Base-by-base conservation (phyloP, 2,888 invertebrate species). In the Conomelus anceps region DNA sequence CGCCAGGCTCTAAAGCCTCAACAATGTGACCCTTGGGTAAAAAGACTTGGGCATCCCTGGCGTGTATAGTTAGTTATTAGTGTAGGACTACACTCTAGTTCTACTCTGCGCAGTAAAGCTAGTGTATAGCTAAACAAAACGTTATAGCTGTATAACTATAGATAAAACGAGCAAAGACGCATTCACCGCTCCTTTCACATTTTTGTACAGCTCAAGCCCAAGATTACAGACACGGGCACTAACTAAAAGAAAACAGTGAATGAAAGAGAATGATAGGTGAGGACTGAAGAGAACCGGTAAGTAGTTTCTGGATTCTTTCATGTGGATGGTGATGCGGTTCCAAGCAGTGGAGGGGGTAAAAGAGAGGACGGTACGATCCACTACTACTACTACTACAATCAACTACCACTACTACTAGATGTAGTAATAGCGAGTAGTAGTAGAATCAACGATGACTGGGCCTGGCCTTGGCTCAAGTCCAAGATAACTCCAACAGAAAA, bases 261-360 rank as follows among this genome's bases (percentile, higher is more conserved):
- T 86, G 84, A 89, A 23, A 29, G 84, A 84, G n/a, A n/a, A n/a
- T n/a, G n/a, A n/a, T n/a, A n/a, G n/a, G n/a, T n/a, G n/a, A n/a
- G 26, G n/a, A 84, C 85, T 29, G 85, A 41, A 34, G 84, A 26
- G 84, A 29, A 20, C 88, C 29, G 24, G 84, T 89, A 88, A 88
- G 41, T 41, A 84, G 41, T 63, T 41, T 41, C 84, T 84, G 88
- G 88, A 84, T 63, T 22, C 84, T 84, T 88, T 84, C 84, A 88
- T 23, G 63, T 7, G 84, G 88, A 34, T 24, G 29, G 24, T 23
- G 63, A 63, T 41, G 3, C 84, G 22, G 63, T 84, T 24, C 63
- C 6, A 87, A n/a, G n/a, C 34, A 22, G 88, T 41, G 20, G 4
- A 9, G 23, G 88, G 34, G 63, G 29, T 20, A 11, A 41, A 23